These are phyloP conservation scores for Ctena decussata DNA, from an alignment of 2,888 invertebrate genomes.

Conservation along the genomic window DNA sequence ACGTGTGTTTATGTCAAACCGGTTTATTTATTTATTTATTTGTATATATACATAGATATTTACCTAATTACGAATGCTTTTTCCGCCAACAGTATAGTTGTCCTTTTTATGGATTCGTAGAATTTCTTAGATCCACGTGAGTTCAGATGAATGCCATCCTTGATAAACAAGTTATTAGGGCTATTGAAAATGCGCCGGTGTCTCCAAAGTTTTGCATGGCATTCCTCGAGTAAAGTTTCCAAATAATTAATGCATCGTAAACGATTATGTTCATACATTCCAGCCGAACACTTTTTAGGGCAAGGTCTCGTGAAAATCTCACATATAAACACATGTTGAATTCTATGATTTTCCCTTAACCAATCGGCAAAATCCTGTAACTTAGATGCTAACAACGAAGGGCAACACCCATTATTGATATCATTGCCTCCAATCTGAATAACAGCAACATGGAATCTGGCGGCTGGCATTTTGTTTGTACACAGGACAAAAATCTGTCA, in stretches of 20 bases:
- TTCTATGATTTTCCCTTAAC: neutral
- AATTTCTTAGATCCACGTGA: neutral
- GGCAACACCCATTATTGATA: neutral
- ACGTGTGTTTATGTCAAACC: too few relatives aligned
- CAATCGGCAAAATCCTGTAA: neutral
- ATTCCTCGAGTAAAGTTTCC: neutral
- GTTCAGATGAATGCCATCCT: neutral
- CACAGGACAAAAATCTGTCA: too few relatives aligned
- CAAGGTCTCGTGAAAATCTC: neutral
- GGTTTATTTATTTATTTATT: too few relatives aligned
- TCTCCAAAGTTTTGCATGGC: neutral
- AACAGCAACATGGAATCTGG: neutral
- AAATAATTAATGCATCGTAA: neutral
- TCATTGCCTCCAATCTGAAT: too few relatives aligned
- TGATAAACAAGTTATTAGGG: neutral
- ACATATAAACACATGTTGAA: neutral
- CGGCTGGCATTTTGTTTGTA: too few relatives aligned
- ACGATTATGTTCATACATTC: neutral
- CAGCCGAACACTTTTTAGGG: neutral
- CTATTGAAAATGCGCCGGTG: neutral
- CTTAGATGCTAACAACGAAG: neutral
- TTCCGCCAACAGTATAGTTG: neutral
- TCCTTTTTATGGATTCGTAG: neutral
- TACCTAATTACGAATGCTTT: too few relatives aligned
- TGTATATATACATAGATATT: too few relatives aligned